Evolutionary conservation across 1,140 invertebrate species (phyloP), one percentile per base, ranked within the genome.

Genomic region (Dysdera silvatica): DNA sequence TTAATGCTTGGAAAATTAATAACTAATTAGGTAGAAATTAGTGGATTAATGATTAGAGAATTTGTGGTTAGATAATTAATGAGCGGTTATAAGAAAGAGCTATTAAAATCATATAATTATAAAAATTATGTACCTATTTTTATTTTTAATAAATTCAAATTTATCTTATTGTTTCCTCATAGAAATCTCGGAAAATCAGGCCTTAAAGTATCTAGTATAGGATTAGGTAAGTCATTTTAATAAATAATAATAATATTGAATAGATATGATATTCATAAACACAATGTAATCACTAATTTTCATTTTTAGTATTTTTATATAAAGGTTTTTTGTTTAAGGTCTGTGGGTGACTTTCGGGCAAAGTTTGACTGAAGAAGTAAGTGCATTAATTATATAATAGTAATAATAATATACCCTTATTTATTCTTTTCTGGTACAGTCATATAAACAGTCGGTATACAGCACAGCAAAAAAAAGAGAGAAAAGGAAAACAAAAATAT

Each of bases 271-370:
- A 40, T 40, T 40, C 35, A 4, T 18, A 16, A 12, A 2, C 18
- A 18, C 2, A 12, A 40, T 40, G 35, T 18, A 40, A 40, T 16
- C 18, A 40, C 35, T 16, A 40, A 16, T 12, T 16, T 12, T 12
- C 18, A 18, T 40, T 40, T n/a, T 16, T 28, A 14, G 14, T 7
- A 35, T 8, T 40, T 32, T 60, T 16, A n/a, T n/a, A n/a, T n/a
- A n/a, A n/a, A n/a, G n/a, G n/a, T n/a, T 32, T 31, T 37, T 61
- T 45, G 47, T 72, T 71, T 1, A 73, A 86, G 91, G 90, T 60
- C 88, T 91, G 16, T 95, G 91, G 91, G 88, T 89, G 10, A 91
- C 89, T 29, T 91, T 91, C 74, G 85, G 87, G 62, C 82, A 81
- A n/a, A 80, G 81, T 65, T 76, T 82, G 23, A 85, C 83, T 56